Evolutionary conservation across 1,140 invertebrate genomes (phyloP), one percentile per base, ranked within the genome.

Genomic region (Pseudomyrmex flavicornis): DNA sequence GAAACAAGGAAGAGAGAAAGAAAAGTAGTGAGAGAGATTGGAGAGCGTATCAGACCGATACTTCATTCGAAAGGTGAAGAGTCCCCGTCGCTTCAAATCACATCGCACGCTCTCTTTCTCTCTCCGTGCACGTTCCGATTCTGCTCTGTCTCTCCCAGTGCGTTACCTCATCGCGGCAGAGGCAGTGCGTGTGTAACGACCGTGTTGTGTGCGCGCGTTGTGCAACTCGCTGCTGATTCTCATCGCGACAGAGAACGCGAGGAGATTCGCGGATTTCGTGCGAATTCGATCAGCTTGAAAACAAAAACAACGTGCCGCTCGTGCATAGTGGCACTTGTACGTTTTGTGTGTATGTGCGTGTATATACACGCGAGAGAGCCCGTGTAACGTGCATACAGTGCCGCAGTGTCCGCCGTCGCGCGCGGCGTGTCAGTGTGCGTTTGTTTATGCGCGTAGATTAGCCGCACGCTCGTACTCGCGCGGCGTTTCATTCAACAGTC

Each of bases 381-480:
- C 35, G 35, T 35, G 35, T 5, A 35, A 35, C 46, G 10, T 5
- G 13, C 48, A 35, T 7, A 35, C 35, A 35, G 70, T 65, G 10
- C 62, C 76, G 74, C 82, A 75, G 62, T 35, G 35, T 35, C 80
- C 82, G 73, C 80, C 82, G 73, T 22, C 15, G 44, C 44, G 80
- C 72, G 52, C 66, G 63, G 56, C 22, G 58, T 54, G 58, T 48
- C 59, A 3, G 76, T 80, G 65, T 80, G 76, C 56, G 76, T 80
- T 80, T 80, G 76, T 80, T 80, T 80, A 80, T 80, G 76, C 76
- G 76, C 76, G 76, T 59, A 70, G 76, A 70, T 80, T 70, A 80
- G 54, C 20, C 76, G 66, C 52, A n/a, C 74, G 74, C 74, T 52
- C 59, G 74, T 66, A 61, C 76, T 44, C 50, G 76, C 76, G 65